A percentile compares a stretch with the other conserved stretches of the same genome.
Conservation (phyloP, 1,140 invertebrate genomes). For the Saccostrea echinata region DNA sequence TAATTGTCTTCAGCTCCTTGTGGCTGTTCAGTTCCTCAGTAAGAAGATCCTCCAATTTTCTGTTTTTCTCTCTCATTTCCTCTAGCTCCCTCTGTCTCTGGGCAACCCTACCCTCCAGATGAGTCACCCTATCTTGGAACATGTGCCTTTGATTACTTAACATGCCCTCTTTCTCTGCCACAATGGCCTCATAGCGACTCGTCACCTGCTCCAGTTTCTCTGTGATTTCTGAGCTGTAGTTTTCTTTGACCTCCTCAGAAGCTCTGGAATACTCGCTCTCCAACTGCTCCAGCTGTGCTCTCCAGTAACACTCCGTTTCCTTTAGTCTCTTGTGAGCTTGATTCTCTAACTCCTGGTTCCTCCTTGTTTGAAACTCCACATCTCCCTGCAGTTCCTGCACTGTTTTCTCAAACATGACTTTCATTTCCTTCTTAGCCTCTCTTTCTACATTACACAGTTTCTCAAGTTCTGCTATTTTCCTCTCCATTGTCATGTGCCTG, state of each 20-base stretch:
- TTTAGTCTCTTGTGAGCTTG: conserved; percentile 37
- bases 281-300: conserved; percentile 61
- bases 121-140: conserved; percentile 58
- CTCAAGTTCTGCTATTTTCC: conserved; percentile 41
- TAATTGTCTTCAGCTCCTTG: conserved; percentile 47
- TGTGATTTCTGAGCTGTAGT: conserved; percentile 57
- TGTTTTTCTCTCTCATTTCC: conserved; percentile 18
- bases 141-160: conserved; percentile 56
- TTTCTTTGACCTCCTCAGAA: conserved; percentile 58
- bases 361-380: conserved; percentile 34
- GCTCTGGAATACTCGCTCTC: conserved; percentile 64
- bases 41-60: conserved; percentile 53
- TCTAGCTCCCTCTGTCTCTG: conserved; percentile 51
- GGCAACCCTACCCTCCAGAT: conserved; percentile 48
- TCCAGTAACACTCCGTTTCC: conserved; percentile 68
- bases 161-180: conserved; percentile 64
- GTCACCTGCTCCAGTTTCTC: conserved; percentile 52
- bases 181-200: conserved; percentile 45
- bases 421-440: conserved; percentile 36
- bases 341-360: conserved; percentile 8
- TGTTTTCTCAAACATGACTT: conserved; percentile 37
- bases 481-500: background rate
- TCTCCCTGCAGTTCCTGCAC: conserved; percentile 46
- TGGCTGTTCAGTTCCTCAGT: conserved; percentile 54
- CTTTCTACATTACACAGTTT: conserved; percentile 18